Evolutionary conservation across 2,797 vertebrate genomes (phyloP).

Genomic region (Chrysocyon brachyurus): DNA sequence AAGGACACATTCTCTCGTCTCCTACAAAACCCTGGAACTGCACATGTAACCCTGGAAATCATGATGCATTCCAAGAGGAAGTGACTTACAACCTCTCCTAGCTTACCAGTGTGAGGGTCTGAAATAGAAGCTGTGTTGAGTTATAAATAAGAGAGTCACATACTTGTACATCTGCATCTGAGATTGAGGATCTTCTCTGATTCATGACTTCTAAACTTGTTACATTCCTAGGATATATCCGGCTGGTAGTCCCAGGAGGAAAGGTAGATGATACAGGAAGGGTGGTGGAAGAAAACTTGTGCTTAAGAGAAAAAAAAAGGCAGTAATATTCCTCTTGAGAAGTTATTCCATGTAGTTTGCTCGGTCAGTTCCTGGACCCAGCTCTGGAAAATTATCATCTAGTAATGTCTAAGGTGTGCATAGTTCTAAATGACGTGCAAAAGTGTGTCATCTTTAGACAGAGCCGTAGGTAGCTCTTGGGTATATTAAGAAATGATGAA

Average conservation of each 20-base stretch:
- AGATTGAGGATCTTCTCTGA: neutral
- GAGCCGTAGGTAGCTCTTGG: neutral
- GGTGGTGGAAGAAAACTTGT: neutral
- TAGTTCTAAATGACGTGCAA: neutral
- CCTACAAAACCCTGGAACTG: neutral
- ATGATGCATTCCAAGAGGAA: neutral
- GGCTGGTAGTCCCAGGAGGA: neutral
- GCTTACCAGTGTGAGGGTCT: neutral
- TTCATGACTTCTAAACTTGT: neutral
- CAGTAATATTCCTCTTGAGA: neutral
- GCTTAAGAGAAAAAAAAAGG: neutral
- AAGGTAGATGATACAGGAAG: neutral
- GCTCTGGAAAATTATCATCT: neutral
- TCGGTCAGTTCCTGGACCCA: neutral
- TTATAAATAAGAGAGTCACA: neutral
- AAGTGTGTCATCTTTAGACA: neutral
- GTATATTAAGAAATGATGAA: neutral
- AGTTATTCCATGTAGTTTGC: neutral
- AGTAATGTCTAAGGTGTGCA: neutral
- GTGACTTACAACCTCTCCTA: neutral
- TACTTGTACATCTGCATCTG: neutral
- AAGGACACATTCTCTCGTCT: neutral
- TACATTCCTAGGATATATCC: neutral
- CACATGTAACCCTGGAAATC: neutral
- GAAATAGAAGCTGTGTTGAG: neutral